Evolutionary conservation across 92 coral and sea anemone genomes (phyloP), one percentile per base, ranked within the genome.

Genomic region (Scolanthus callimorphus): DNA sequence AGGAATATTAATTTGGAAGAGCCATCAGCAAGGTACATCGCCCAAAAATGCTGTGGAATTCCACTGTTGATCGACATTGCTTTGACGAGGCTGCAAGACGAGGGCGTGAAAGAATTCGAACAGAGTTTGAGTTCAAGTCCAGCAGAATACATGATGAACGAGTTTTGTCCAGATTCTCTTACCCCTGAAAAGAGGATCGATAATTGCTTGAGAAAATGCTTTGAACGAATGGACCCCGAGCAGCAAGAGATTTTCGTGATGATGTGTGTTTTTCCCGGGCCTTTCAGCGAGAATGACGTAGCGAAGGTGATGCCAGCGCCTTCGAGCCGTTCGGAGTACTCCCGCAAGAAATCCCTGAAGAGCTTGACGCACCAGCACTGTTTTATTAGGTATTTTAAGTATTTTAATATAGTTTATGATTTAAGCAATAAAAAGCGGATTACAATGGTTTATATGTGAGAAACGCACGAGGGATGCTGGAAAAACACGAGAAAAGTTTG

Each of bases 181-280:
- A 39, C 48, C 0, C n/a, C 9, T 6, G 67, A 67, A 3, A 25
- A 68, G 38, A 53, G 73, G 29, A 46, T 78, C 4, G 65, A 57
- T 48, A 25, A 62, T 21, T 66, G 77, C 48, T 73, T 84, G 11
- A 27, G 56, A 2, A 23, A 52, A 25, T 55, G 38, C 37, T 68
- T 73, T 53, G 8, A 24, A 29, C 52, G 78, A 11, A 48, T 84
- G 45, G 39, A 23, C 13, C 34, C 31, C 20, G 47, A 46, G 6
- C 51, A 48, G 1, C 77, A 78, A 46, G 46, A 49, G 2, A 47
- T 74, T 8, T 65, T 84, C 1, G 53, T 79, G 1, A 64, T 39
- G 39, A 30, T 74, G n/a, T 56, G 82, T 2, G 73, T 73, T n/a
- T 71, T 83, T 52, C 74, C 78, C 2, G 39, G 56, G 25, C 26